phyloP scores from a whole-genome alignment of 2,113 vertebrate species.

The Podiceps cristatus region DNA sequence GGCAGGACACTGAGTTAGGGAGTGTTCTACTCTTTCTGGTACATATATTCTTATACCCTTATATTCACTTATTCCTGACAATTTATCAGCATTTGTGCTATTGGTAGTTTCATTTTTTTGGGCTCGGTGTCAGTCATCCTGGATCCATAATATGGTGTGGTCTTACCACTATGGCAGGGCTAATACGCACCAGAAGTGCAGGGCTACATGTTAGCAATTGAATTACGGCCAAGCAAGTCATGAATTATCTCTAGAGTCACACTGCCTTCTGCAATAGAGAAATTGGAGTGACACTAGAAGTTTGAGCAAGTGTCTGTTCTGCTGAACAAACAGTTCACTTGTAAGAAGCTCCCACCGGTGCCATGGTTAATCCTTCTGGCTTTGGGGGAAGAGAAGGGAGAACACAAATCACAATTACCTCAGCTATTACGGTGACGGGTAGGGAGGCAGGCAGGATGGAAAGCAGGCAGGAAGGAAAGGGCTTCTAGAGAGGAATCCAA shows the following conservation, averaged over 20 bases:
- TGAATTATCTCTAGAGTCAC: neutral
- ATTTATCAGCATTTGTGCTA: neutral
- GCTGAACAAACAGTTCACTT: neutral
- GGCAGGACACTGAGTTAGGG: neutral
- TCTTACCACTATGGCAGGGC: neutral
- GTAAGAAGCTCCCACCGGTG: neutral
- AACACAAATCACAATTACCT: neutral
- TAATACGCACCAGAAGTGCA: neutral
- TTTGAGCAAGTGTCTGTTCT: neutral
- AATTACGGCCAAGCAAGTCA: neutral
- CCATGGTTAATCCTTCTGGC: neutral
- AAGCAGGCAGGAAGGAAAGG: neutral
- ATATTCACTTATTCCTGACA: neutral
- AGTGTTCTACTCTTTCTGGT: neutral
- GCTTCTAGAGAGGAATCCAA: neutral
- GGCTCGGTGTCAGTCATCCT: neutral
- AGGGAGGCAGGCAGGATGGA: neutral
- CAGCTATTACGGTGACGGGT: neutral
- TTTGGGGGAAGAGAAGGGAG: neutral
- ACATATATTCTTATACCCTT: neutral
- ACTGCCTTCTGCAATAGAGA: neutral
- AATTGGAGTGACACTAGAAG: neutral
- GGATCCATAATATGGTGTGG: neutral
- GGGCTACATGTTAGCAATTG: fast-evolving
- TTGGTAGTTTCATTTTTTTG: neutral